A percentile compares a stretch with the other conserved stretches of the same genome.
phyloP scores from a whole-genome alignment of 30 jellyfish, hydroid and myxozoan species.

The Chrysaora quinquecirrha region DNA sequence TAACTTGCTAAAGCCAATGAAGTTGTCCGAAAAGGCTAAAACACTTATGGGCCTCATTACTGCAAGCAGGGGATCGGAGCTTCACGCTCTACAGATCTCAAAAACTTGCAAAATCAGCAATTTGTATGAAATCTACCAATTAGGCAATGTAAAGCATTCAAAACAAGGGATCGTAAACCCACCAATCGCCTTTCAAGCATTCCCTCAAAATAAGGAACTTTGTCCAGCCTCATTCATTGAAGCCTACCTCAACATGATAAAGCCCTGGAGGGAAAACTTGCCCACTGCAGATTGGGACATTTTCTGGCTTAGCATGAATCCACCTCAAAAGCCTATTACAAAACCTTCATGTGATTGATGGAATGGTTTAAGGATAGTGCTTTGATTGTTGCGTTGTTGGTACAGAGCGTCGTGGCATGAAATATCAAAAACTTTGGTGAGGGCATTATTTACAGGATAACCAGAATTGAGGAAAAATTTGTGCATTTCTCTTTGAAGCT shows the following conservation, averaged over 20 bases:
- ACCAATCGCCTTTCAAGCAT: background rate
- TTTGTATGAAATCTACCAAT: background rate
- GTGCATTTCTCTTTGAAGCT: no score
- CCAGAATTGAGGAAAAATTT: no score
- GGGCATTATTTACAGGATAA: no score
- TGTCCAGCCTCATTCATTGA: constrained; percentile 5
- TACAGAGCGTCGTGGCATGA: no score
- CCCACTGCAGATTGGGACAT: background rate
- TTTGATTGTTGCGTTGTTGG: no score
- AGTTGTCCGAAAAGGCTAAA: no score
- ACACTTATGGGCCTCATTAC: background rate
- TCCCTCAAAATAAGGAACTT: constrained; percentile 1
- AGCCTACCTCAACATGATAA: background rate
- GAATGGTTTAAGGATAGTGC: no score
- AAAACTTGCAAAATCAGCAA: background rate
- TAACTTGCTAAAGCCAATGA: no score
- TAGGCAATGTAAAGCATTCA: background rate
- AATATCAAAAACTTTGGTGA: no score
- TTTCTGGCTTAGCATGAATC: background rate
- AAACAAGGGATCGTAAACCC: background rate
- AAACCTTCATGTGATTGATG: background rate
- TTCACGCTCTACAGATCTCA: background rate
- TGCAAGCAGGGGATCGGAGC: background rate
- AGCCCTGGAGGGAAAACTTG: background rate
- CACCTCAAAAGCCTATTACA: background rate